Base-by-base conservation (phyloP, 2,113 vertebrate genomes). In the Oryzias celebensis region DNA sequence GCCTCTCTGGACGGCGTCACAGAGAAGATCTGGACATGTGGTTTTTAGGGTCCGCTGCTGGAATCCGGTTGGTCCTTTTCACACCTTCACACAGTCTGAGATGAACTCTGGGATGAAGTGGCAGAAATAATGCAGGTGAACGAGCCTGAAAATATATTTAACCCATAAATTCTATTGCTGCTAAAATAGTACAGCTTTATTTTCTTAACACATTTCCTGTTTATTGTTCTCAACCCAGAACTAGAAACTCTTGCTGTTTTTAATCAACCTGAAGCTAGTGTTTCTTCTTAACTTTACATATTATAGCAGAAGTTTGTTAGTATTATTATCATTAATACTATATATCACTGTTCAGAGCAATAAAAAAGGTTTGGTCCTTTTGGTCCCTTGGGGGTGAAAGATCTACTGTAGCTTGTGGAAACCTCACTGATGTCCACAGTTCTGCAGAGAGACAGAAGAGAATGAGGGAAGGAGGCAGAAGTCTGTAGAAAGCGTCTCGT, bases 331-430 rank as follows among this genome's bases (percentile, higher is more conserved):
- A 85, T 90, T 81, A 91, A 90, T 92, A 92, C 87, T 90, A 92
- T 90, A 92, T 91, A 89, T 91, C 88, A 92, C 89, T 89, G 90
- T 88, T 87, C 80, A 85, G 86, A 93, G 90, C 87, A 88, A 93
- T 93, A 93, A 88, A 93, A n/a, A 92, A 93, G 84, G 90, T 92
- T 93, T 93, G 91, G 91, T 92, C 91, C 91, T 92, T n/a, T 92
- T 93, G 92, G 91, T 93, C 91, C 92, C 91, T 88, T 91, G 84
- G 84, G 91, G 90, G 85, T 90, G 90, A 91, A 88, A 90, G 87
- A 90, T 90, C 86, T 90, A 85, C 85, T 85, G 91, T 91, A 77
- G 86, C 82, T 90, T 88, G 88, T 86, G 90, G 89, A 90, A 91
- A 90, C 91, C 88, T 91, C 90, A 75, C 85, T 87, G 88, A 91